Conservation (phyloP, 2,888 invertebrate genomes). For the Sarcophaga rosellei region DNA sequence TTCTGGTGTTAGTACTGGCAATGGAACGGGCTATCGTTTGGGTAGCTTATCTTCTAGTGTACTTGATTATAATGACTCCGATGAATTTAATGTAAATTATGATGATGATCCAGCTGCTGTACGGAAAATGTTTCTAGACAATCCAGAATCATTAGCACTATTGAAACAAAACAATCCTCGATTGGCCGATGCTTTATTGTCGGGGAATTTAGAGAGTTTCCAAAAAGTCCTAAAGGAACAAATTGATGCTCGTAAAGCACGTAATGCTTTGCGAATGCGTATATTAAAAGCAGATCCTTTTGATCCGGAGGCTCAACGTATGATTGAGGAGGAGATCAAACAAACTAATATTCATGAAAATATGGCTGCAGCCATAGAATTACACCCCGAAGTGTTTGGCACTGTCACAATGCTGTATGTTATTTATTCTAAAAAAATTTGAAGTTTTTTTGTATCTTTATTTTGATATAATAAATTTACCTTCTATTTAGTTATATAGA, state of each 20-base stretch:
- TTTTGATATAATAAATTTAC: not conserved
- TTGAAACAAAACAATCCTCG: constrained; percentile 96
- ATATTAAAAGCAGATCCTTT: constrained; percentile 97
- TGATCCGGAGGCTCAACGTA: constrained; percentile 95
- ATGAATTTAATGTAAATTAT: constrained; percentile 81
- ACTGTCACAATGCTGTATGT: constrained; percentile 95
- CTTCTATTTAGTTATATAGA: constrained; percentile 87
- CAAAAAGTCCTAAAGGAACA: constrained; percentile 90
- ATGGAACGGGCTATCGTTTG: constrained; percentile 51
- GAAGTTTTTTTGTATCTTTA: not conserved
- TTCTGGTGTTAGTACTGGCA: constrained; percentile 47
- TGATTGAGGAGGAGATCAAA: constrained; percentile 97
- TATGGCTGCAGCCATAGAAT: constrained; percentile 99
- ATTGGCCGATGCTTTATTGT: constrained; percentile 93
- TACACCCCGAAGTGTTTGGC: constrained; percentile 98
- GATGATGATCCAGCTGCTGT: constrained; percentile 93
- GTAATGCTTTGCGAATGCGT: constrained; percentile 91
- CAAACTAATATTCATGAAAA: constrained; percentile 98
- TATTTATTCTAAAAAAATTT: not conserved
- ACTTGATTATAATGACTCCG: constrained; percentile 71
- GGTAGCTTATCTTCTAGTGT: constrained; percentile 44
- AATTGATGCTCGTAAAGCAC: constrained; percentile 89
- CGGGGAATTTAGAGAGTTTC: constrained; percentile 91
- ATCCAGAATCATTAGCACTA: constrained; percentile 94
- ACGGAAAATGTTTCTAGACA: constrained; percentile 92